Base-by-base conservation (phyloP, 2,888 invertebrate genomes). In the Stictocephala bisonia region DNA sequence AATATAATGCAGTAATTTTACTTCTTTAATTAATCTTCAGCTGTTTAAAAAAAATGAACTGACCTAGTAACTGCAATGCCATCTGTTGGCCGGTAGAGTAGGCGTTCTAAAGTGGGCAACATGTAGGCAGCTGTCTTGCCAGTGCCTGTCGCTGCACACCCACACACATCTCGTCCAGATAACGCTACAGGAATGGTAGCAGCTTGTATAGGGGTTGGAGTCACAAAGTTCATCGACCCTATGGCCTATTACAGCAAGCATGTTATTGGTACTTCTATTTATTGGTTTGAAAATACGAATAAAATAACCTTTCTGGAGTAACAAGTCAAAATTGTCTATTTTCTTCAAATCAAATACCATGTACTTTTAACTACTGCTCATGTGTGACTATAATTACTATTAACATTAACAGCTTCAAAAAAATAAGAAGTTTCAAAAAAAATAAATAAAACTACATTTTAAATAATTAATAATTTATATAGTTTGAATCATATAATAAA, bases 71-170 rank as follows among this genome's bases (percentile, higher is more conserved):
- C 76, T 29, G 86, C 87, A 6, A 80, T 80, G 80, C 84, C 90
- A 29, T 90, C 89, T 35, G 89, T 87, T 0, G 97, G 93, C 79
- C 94, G 91, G 84, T 94, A 98, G 11, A 99, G 84, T 75, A 99
- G 87, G 76, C 99, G 88, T 85, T 99, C 99, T 68, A 99, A 83
- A 1, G 97, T 96, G 0, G 99, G 99, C 79, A 99, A 85, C 95
- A 99, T 98, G 84, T 98, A 99, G 0, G 99, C 99, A 0, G 97
- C 97, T 0, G 99, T 99, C 88, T 99, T 99, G 69, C 99, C 98
- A 6, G 95, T 93, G 67, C 99, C 99, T 0, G 99, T 99, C 0
- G 98, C 97, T 27, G 99, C 99, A 87, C 99, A 99, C 9, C 97
- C 99, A 85, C 98, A 99, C 79, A 99, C 91, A 84, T 99, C 99